Percentiles rank a stretch among this genome's conserved stretches.
phyloP scores from a whole-genome alignment of 2,888 invertebrate genomes.

The Xylota sylvarum region DNA sequence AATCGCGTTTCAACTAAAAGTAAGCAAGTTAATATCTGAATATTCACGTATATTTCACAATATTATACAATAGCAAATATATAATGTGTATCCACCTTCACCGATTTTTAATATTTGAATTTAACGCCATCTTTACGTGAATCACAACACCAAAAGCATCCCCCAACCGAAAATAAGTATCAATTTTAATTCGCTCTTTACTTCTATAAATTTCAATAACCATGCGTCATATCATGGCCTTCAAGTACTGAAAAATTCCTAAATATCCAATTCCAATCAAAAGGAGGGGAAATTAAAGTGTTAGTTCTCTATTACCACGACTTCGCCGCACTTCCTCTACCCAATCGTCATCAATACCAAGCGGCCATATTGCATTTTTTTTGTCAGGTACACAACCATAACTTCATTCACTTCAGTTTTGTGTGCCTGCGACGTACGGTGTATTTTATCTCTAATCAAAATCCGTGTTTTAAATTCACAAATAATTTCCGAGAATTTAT shows the following conservation, averaged over 20 bases:
- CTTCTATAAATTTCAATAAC: no score
- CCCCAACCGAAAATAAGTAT: no score
- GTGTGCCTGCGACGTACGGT: conserved; percentile 22
- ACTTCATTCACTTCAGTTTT: conserved; percentile 47
- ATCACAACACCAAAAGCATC: no score
- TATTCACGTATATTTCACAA: no score
- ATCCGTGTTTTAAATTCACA: conserved; percentile 4
- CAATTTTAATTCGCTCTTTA: no score
- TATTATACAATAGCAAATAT: no score
- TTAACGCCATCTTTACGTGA: no score
- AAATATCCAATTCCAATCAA: neutral
- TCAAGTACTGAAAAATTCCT: neutral
- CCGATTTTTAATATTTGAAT: no score
- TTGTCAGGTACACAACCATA: conserved; percentile 15
- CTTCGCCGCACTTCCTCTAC: neutral
- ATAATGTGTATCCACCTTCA: no score
- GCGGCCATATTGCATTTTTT: conserved; percentile 40
- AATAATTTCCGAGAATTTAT: neutral
- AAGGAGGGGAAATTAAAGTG: neutral
- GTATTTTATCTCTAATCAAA: neutral
- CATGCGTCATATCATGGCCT: conserved; percentile 6
- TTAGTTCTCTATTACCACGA: neutral
- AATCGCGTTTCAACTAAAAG: no score
- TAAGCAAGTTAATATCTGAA: no score
- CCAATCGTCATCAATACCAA: neutral